Evolutionary conservation across 2,888 invertebrate genomes (phyloP), one percentile per base, ranked within the genome.

Genomic region (Drosophila kambysellisi): DNA sequence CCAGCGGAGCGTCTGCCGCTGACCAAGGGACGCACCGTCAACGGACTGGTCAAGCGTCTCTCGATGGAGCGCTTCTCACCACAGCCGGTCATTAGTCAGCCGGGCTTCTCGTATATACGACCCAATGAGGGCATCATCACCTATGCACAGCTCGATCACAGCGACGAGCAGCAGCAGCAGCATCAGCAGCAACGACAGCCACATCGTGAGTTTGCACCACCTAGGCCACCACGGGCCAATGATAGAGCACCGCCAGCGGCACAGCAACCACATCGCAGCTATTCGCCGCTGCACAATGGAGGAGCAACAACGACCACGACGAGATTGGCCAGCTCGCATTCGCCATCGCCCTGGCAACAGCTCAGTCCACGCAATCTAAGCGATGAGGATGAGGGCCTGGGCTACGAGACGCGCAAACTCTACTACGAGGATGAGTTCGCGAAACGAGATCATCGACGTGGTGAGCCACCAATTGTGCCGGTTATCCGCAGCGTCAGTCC

Each of bases 321-420:
- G 48, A 88, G 91, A 4, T 79, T 91, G 29, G 82, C 89, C 4
- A 89, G 86, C 41, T 92, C 92, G 0, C 91, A 91, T 20, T 92
- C 93, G 0, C 92, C 91, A 1, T 92, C 92, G 7, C 92, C 92
- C 3, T 93, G 92, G 92, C 92, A 92, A 54, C 92, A 92, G 61
- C 63, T 92, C 0, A 92, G 92, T 74, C 92, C 92, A 1, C 91
- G 93, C 8, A 93, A 93, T 69, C 85, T 93, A 65, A 96, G 96
- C 15, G 97, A 97, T 91, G 97, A 96, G 91, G 97, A 96, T 80
- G 97, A 97, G 92, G 96, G 96, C 0, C 92, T 96, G n/a, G 96
- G 96, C 2, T 95, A 96, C 65, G 96, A 97, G 90, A 92, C 92
- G 0, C 91, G 93, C 83, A 93, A 91, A 74, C 93, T 94, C 56